phyloP scores from a whole-genome alignment of 2,888 invertebrate species.

The Allygus modestus region DNA sequence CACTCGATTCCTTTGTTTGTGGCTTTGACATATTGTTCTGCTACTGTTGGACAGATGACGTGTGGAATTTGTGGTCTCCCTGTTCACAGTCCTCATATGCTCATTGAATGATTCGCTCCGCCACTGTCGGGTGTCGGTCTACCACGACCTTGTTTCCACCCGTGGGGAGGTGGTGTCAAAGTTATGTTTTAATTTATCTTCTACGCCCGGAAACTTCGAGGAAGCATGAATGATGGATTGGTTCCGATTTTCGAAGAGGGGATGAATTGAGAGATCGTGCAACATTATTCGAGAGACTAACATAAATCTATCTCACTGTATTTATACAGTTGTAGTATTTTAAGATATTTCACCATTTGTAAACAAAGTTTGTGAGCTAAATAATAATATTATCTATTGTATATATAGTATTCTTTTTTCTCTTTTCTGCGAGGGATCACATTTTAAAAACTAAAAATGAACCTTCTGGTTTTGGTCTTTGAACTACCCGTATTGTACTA shows the following conservation, averaged over 20 bases:
- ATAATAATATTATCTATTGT: too few species aligned
- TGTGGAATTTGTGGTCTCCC: background rate
- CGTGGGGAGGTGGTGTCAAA: background rate
- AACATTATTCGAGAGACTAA: too few species aligned
- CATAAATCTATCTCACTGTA: too few species aligned
- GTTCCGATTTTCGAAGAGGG: background rate
- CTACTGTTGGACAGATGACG: background rate
- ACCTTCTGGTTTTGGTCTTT: too few species aligned
- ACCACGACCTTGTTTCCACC: background rate
- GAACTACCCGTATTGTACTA: too few species aligned
- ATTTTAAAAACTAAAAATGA: too few species aligned
- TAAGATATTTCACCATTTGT: too few species aligned
- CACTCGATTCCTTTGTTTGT: background rate
- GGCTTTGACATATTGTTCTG: constrained; percentile 29
- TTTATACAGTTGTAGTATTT: too few species aligned
- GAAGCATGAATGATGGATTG: background rate
- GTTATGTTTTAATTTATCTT: background rate
- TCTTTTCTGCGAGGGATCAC: too few species aligned
- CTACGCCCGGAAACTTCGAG: background rate
- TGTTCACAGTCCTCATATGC: background rate
- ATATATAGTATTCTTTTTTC: too few species aligned
- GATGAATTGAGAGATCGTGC: too few species aligned
- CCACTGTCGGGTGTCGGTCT: background rate
- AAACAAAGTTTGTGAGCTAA: too few species aligned
- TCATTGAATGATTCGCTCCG: constrained; percentile 9